Evolutionary conservation across 2,797 vertebrate genomes (phyloP), one percentile per base, ranked within the genome.

Genomic region (Aselliscus stoliczkanus): DNA sequence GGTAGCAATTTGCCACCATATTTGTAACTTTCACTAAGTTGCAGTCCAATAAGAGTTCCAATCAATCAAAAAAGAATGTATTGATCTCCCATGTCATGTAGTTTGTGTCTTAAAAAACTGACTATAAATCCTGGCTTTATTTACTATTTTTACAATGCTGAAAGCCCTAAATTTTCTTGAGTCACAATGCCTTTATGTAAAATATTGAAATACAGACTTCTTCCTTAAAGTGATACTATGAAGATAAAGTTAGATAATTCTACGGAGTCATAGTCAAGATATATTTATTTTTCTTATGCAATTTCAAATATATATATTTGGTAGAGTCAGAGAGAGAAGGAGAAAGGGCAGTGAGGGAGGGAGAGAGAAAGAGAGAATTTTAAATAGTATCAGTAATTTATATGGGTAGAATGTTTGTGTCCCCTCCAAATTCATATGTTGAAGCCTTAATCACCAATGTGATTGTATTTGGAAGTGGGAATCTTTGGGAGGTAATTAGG

Each of bases 11-110:
- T 97, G n/a, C 39, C 42, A 44, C 52, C 60, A 23, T 65, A 82
- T 88, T 96, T 95, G 95, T 85, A 82, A 47, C 52, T 94, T 88
- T 84, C 0, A 3, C 54, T 96, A 95, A 96, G 89, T 6, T 25
- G 65, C 93, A 47, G 62, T 90, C 31, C 44, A 72, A 7, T 76
- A 79, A 79, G 58, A 23, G 72, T 88, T 83, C 76, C 29, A 56
- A 39, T 70, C 9, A 88, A 85, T 90, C 34, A 65, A 50, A 95
- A 70, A 90, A 92, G 9, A 90, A 92, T 87, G 37, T 88, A 88
- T 90, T 90, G 72, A 95, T 90, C 44, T 79, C n/a, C 25, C 88
- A 29, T 69, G 34, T 81, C 86, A 52, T 47, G 20, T 58, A 90
- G 10, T 64, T 77, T 92, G 7, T 67, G 31, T 90, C 76, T 93